Base-by-base conservation (phyloP, 2,113 vertebrate genomes). In the Silurus meridionalis region DNA sequence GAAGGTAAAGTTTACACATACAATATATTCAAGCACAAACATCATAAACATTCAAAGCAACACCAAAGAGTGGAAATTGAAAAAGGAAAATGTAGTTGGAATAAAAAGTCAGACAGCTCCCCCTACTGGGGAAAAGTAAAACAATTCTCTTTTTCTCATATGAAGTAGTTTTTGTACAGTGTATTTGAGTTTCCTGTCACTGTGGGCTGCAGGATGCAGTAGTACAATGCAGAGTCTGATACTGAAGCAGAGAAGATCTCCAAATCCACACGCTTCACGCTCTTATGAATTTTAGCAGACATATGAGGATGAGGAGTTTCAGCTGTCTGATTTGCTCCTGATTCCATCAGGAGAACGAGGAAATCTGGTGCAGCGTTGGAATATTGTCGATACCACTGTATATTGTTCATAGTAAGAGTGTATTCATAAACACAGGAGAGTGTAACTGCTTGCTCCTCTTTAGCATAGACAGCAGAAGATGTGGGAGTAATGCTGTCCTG, bases 141-240 rank as follows among this genome's bases (percentile, higher is more conserved):
- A 37, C 37, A 37, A 37, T 37, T 37, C 37, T 37, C 37, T 37
- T 37, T 37, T 37, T 37, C 37, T 37, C 37, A 37, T 37, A 37
- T 37, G 37, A 37, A 37, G 37, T 37, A 37, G 37, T 37, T 37
- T 37, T 37, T 37, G 37, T 37, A 2, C 37, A 37, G 37, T 37
- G 37, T 37, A 37, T 37, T 37, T 37, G 37, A 37, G 37, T 37
- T 37, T 37, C 37, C 37, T 37, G 37, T 37, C 37, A 37, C 37
- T 37, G 37, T 37, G 37, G 2, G 37, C 37, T 37, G 37, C 37
- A 37, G 37, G 37, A 37, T 37, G 37, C 37, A 37, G 37, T 37
- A 37, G 63, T 66, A 66, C 4, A 66, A 10, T 11, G 80, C 87
- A 67, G 80, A 86, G 80, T 86, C 85, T 84, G 81, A 63, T 60